A percentile compares a stretch with the other conserved stretches of the same genome.
These are phyloP conservation scores for Drepana arcuata DNA, from an alignment of 1,140 invertebrate species.

Conservation along the genomic window DNA sequence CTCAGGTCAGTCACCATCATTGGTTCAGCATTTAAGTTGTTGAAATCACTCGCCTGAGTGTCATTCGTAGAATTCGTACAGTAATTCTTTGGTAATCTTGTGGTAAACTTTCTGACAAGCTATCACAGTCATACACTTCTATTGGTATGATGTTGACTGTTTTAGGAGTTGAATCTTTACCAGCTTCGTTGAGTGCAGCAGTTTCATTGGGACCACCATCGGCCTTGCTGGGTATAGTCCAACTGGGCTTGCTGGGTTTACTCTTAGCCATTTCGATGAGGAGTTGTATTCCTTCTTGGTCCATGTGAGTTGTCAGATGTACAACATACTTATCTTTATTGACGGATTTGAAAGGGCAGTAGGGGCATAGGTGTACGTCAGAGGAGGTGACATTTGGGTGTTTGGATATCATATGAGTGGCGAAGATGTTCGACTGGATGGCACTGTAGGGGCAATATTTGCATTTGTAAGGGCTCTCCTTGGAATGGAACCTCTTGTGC, in stretches of 20 bases:
- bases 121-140: conserved; percentile 59
- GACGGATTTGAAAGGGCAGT: conserved; percentile 71
- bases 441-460: conserved; percentile 79
- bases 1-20: conserved; percentile 44
- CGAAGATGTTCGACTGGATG: conserved; percentile 78
- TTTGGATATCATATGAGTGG: conserved; percentile 73
- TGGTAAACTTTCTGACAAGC: conserved; percentile 40
- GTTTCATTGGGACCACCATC: conserved; percentile 22
- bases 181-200: conserved; percentile 18
- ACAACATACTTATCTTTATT: conserved; percentile 69
- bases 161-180: conserved; percentile 27
- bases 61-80: conserved; percentile 26
- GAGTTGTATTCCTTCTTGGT: conserved; percentile 49
- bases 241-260: conserved; percentile 43
- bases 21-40: conserved; percentile 27
- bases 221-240: conserved; percentile 53
- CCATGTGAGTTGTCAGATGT: conserved; percentile 55
- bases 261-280: conserved; percentile 45
- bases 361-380: conserved; percentile 67
- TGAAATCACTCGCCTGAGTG: too few species aligned
- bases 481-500: conserved; percentile 84
- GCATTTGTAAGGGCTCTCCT: conserved; percentile 81
- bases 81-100: conserved; percentile 50
- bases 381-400: conserved; percentile 69
- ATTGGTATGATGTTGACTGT: conserved; percentile 51